These are phyloP conservation scores for Axea sp. DNA, from an alignment of 2,888 invertebrate genomes.

Conservation along the genomic window DNA sequence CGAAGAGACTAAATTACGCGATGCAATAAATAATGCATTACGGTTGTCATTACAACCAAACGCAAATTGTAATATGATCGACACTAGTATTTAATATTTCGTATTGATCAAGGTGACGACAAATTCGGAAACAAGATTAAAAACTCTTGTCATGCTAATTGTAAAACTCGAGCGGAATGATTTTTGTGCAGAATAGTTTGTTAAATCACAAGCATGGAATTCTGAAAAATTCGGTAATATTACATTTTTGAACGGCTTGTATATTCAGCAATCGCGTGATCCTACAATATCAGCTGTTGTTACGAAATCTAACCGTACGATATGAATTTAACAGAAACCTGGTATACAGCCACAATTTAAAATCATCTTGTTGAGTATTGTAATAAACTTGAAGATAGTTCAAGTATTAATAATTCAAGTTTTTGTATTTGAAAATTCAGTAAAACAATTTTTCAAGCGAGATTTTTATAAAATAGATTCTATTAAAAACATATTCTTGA, in stretches of 20 bases:
- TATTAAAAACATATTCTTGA: no score
- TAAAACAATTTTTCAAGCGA: no score
- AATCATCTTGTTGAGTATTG: conserved; percentile 5
- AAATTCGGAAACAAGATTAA: conserved; percentile 6
- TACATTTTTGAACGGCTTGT: conserved; percentile 27
- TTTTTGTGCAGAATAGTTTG: conserved; percentile 16
- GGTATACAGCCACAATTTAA: conserved; percentile 8
- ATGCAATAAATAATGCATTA: no score
- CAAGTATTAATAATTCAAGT: conserved; percentile 8
- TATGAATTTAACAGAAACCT: conserved; percentile 27
- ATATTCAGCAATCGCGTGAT: conserved; percentile 32
- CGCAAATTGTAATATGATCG: no score
- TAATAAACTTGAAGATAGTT: conserved; percentile 22
- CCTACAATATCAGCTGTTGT: conserved; percentile 20
- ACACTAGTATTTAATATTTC: conserved; percentile 1
- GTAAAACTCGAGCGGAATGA: conserved; percentile 23
- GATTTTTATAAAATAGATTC: no score
- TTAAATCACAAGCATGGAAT: conserved; percentile 16
- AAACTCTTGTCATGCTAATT: conserved; percentile 14
- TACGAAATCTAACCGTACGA: conserved; percentile 8
- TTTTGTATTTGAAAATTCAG: conserved; percentile 2
- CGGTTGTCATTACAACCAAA: no score
- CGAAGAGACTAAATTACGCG: no score
- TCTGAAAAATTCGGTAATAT: conserved; percentile 25
- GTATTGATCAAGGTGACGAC: background rate